These are phyloP conservation scores for Apodemia hepburni DNA, from an alignment of 2,888 invertebrate species.

Conservation along the genomic window DNA sequence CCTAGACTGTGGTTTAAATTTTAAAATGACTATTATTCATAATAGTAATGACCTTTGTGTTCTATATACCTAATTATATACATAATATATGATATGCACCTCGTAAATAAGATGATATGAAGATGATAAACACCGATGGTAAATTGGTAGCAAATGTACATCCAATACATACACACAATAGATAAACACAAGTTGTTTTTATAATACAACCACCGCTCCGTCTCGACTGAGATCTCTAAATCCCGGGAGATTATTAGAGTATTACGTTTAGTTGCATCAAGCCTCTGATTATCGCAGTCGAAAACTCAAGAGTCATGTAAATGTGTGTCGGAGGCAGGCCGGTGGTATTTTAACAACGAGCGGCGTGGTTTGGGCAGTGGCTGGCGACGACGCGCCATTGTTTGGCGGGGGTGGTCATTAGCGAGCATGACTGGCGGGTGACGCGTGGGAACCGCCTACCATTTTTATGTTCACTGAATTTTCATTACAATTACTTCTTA, in stretches of 20 bases:
- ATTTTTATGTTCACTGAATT: constrained; percentile 11
- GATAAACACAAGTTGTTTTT: background rate
- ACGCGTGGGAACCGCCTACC: constrained; percentile 28
- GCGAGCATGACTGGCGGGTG: constrained; percentile 37
- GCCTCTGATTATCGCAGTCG: background rate
- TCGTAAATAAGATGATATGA: no score
- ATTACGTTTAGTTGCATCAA: background rate
- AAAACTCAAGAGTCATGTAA: constrained; percentile 6
- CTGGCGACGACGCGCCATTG: constrained; percentile 25
- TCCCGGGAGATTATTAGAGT: background rate
- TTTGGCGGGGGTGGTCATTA: constrained; percentile 32
- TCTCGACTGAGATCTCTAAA: background rate
- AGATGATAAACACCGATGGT: no score
- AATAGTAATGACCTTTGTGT: no score
- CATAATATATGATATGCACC: no score
- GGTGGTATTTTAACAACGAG: constrained; percentile 1
- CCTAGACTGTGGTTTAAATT: no score
- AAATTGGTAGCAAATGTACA: no score
- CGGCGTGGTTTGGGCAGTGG: constrained; percentile 16
- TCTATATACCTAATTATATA: no score
- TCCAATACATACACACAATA: no score
- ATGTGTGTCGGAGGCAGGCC: background rate
- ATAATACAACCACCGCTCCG: background rate
- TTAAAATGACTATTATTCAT: no score
- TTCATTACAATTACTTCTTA: constrained; percentile 13